Evolutionary conservation across 2,113 vertebrate genomes (phyloP).

Genomic region (Neogale vison): DNA sequence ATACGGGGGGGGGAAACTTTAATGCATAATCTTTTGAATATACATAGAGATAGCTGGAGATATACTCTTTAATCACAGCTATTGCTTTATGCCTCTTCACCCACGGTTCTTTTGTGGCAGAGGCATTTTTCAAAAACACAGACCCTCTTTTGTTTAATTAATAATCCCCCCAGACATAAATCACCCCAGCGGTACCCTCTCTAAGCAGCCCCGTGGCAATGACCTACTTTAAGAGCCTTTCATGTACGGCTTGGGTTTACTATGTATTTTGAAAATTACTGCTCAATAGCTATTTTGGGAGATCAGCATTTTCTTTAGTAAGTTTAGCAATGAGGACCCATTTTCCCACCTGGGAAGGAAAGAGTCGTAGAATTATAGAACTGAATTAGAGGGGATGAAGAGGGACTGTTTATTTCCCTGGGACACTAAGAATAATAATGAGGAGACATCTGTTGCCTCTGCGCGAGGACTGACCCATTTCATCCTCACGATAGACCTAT

Average conservation of each 20-base stretch:
- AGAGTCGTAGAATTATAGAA: constrained; percentile 48
- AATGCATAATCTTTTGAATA: constrained; percentile 53
- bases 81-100: constrained; percentile 54
- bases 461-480: neutral
- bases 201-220: constrained; percentile 71
- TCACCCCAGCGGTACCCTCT: constrained; percentile 73
- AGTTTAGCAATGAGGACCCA: constrained; percentile 61
- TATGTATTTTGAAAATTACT: constrained; percentile 79
- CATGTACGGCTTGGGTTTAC: constrained; percentile 76
- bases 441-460: neutral
- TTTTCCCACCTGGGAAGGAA: constrained; percentile 64
- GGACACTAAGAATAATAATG: neutral
- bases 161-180: constrained; percentile 80
- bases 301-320: constrained; percentile 74
- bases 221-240: constrained; percentile 80
- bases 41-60: constrained; percentile 9
- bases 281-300: constrained; percentile 74
- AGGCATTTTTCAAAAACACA: constrained; percentile 79
- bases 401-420: neutral
- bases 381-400: neutral
- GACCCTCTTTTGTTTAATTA: constrained; percentile 81
- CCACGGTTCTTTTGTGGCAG: constrained; percentile 51
- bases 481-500: neutral
- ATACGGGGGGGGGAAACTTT: neutral
- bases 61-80: constrained; percentile 61